These are phyloP conservation scores for Pavo muticus DNA, from an alignment of 2,113 vertebrate species.

Conservation along the genomic window DNA sequence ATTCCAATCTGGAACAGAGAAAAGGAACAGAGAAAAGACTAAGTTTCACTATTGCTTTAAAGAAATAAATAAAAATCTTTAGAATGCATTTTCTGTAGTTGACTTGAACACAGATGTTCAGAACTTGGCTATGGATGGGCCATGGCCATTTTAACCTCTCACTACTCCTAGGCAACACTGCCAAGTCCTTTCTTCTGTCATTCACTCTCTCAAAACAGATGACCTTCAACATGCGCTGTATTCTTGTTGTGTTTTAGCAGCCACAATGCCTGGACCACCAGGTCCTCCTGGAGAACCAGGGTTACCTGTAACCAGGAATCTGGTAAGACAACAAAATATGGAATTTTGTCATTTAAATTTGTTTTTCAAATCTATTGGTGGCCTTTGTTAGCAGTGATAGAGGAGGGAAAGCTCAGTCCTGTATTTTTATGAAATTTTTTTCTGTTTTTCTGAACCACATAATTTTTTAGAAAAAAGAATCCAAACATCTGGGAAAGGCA, in stretches of 20 bases:
- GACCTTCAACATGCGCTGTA: neutral
- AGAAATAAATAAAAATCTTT: neutral
- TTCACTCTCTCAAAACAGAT: neutral
- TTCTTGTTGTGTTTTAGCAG: slow-evolving; percentile 72
- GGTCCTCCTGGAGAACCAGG: slow-evolving; percentile 91
- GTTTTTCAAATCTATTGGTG: neutral
- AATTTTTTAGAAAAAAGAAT: neutral
- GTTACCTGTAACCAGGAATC: slow-evolving; percentile 78
- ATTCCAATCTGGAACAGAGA: neutral
- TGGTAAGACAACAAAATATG: slow-evolving; percentile 78
- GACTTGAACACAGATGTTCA: neutral
- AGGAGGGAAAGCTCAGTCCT: neutral
- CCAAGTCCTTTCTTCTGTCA: neutral
- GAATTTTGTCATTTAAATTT: neutral
- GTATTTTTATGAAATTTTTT: neutral
- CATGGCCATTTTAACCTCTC: neutral
- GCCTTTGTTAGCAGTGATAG: neutral
- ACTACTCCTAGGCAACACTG: neutral
- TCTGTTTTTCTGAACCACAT: neutral
- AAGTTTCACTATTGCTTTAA: neutral
- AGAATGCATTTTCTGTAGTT: neutral
- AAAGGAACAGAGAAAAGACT: neutral
- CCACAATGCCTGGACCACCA: slow-evolving; percentile 86
- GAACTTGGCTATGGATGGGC: neutral
- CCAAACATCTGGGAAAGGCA: neutral